Conservation (phyloP, 2,797 vertebrate genomes). For the Sebastes variabilis region DNA sequence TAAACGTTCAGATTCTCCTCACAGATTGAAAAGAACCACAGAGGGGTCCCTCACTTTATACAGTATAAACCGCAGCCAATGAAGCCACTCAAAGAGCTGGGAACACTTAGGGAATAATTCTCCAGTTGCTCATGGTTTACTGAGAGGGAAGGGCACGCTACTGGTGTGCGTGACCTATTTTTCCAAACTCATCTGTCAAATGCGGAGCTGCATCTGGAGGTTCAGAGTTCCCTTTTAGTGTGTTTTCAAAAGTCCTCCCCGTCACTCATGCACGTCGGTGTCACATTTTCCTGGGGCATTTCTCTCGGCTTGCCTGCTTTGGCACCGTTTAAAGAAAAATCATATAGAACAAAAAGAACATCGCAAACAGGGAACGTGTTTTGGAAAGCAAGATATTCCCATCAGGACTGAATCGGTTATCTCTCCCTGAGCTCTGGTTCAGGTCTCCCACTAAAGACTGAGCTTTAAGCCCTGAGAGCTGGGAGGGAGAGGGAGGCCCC, state of each 20-base stretch:
- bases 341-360: neutral
- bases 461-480: constrained; percentile 38
- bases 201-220: constrained; percentile 60
- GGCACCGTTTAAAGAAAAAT: constrained; percentile 16
- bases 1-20: constrained; percentile 27
- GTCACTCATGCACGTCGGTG: constrained; percentile 66
- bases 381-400: constrained; percentile 31
- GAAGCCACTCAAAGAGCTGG: constrained; percentile 59
- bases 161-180: constrained; percentile 81
- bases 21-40: constrained; percentile 42
- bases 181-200: constrained; percentile 68
- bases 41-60: constrained; percentile 47
- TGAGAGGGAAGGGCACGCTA: constrained; percentile 65
- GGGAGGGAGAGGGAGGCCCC: constrained; percentile 52
- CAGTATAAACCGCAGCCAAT: constrained; percentile 48
- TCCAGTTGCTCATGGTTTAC: constrained; percentile 73
- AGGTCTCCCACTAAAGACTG: constrained; percentile 32
- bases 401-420: constrained; percentile 32
- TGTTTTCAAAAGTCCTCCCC: constrained; percentile 64
- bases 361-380: constrained; percentile 23
- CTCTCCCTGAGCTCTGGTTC: constrained; percentile 28
- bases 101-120: constrained; percentile 73
- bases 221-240: constrained; percentile 61
- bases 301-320: constrained; percentile 44
- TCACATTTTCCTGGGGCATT: constrained; percentile 66